A percentile compares a stretch with the other conserved stretches of the same genome.
Evolutionary conservation across 64 coral and sea anemone species (phyloP).

Genomic region (Astreopora myriophthalma): DNA sequence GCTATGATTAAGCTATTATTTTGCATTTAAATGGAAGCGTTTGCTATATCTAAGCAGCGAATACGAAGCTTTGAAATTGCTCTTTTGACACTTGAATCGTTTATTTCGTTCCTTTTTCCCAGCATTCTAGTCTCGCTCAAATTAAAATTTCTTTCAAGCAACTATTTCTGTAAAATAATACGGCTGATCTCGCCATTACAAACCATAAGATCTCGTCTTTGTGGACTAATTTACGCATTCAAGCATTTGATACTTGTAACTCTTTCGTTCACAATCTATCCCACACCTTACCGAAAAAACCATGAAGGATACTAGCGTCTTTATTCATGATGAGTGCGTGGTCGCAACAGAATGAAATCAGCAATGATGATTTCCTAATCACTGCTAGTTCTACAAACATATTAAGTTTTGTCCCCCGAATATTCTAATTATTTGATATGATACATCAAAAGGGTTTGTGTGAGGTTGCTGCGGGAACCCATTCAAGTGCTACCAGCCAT

Average conservation of each 20-base stretch:
- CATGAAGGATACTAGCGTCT: neutral
- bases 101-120: too few relatives aligned
- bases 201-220: neutral
- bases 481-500: conserved; percentile 22
- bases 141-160: neutral
- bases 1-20: neutral
- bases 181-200: neutral
- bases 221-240: neutral
- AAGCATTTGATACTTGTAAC: neutral
- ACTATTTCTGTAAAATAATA: neutral
- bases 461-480: conserved; percentile 46
- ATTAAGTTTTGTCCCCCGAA: conserved; percentile 4
- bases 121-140: too few relatives aligned
- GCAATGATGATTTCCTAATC: neutral
- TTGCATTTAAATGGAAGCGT: neutral
- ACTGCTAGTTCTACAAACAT: neutral
- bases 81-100: too few relatives aligned
- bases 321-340: neutral
- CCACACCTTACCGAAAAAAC: neutral
- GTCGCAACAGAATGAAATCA: neutral
- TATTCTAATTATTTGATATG: conserved; percentile 64
- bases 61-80: too few relatives aligned
- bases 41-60: too few relatives aligned
- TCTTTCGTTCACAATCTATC: neutral
- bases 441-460: conserved; percentile 56